phyloP scores from a whole-genome alignment of 2,888 invertebrate species.

The Drosophila phalerata region DNA sequence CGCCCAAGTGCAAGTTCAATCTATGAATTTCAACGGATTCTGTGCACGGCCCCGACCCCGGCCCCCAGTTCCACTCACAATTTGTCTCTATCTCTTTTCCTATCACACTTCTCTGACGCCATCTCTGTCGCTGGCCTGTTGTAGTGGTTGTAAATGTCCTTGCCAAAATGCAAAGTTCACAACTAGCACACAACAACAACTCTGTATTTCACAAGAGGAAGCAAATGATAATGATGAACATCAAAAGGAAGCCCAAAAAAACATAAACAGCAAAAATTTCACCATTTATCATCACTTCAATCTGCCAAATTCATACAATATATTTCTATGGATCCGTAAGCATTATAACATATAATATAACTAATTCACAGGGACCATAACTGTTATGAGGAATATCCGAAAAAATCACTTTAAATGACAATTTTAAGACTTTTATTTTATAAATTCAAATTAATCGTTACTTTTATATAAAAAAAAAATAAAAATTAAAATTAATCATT shows the following conservation, averaged over 20 bases:
- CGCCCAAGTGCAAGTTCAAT: slow-evolving; percentile 84
- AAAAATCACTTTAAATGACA: too few relatives aligned
- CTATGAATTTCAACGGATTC: slow-evolving; percentile 80
- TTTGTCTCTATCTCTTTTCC: background rate
- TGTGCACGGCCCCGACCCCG: slow-evolving; percentile 77
- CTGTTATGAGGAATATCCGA: too few relatives aligned
- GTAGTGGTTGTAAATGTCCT: slow-evolving; percentile 54
- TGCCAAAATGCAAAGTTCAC: slow-evolving; percentile 71
- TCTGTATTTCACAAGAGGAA: background rate
- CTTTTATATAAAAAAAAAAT: too few relatives aligned
- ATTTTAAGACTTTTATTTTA: too few relatives aligned
- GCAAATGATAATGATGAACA: background rate
- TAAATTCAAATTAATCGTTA: too few relatives aligned
- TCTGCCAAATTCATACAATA: background rate
- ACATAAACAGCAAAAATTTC: background rate
- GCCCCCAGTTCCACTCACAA: slow-evolving; percentile 11
- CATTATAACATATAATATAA: background rate
- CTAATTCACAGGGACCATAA: too few relatives aligned
- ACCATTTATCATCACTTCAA: background rate
- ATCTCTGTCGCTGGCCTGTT: slow-evolving; percentile 4
- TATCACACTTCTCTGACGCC: background rate
- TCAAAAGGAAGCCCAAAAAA: background rate
- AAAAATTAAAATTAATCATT: too few relatives aligned
- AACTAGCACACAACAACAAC: slow-evolving; percentile 17
- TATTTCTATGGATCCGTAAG: background rate